A percentile compares a stretch with the other conserved stretches of the same genome.
phyloP scores from a whole-genome alignment of 2,797 vertebrate species.

The Hipposideros larvatus region DNA sequence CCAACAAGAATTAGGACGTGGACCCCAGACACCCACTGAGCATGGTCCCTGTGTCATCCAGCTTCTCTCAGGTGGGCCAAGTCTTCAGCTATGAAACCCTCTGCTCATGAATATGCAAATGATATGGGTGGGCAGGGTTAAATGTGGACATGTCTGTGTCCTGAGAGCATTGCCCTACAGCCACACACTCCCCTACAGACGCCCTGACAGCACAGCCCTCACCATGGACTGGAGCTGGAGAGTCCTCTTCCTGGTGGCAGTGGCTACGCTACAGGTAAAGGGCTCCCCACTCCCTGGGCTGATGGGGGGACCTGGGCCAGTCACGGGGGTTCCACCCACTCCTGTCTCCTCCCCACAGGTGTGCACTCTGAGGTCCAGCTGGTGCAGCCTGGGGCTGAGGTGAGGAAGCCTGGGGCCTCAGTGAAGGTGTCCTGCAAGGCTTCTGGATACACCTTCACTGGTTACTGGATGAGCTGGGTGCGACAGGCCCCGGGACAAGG shows the following conservation, averaged over 20 bases:
- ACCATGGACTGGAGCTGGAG: neutral
- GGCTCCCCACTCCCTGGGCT: no score
- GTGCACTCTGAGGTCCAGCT: neutral
- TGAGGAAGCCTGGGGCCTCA: neutral
- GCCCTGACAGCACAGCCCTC: neutral
- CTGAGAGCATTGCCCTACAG: neutral
- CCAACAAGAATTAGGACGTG: no score
- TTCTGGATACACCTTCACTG: neutral
- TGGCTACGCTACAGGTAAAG: neutral
- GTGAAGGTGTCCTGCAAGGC: slow-evolving; percentile 1
- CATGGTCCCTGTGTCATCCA: no score
- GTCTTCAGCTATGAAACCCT: neutral
- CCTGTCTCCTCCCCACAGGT: neutral
- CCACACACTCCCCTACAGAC: neutral
- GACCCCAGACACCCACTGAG: no score
- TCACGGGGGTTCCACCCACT: fast-evolving
- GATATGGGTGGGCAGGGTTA: fast-evolving
- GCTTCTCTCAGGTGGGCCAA: neutral
- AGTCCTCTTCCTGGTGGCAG: neutral
- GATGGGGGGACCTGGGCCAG: neutral
- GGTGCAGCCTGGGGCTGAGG: neutral
- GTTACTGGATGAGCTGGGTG: fast-evolving
- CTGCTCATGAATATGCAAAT: neutral
- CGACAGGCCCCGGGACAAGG: no score
- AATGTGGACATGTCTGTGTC: neutral